These are phyloP conservation scores for Chiroxiphia lanceolata DNA, from an alignment of 2,797 vertebrate species.

Conservation along the genomic window DNA sequence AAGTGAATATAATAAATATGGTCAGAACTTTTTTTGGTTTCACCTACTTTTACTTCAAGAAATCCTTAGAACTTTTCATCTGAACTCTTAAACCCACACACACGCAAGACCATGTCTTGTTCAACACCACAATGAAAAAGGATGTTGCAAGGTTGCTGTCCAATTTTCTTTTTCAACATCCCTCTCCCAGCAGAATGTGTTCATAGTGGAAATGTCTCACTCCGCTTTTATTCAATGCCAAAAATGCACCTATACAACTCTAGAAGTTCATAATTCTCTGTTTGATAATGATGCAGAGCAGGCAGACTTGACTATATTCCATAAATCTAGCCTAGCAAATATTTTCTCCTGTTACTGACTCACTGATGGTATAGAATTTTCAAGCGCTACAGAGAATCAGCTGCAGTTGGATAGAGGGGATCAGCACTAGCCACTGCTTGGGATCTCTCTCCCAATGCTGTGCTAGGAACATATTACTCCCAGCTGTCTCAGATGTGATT, in stretches of 20 bases:
- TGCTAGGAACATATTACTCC: background rate
- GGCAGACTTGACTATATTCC: background rate
- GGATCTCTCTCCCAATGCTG: background rate
- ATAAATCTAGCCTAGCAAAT: background rate
- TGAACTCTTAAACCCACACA: background rate
- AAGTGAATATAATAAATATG: constrained; percentile 25
- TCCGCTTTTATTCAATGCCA: background rate
- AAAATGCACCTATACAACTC: background rate
- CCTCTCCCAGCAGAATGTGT: background rate
- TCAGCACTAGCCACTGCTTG: background rate
- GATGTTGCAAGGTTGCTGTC: background rate
- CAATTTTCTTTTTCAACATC: background rate
- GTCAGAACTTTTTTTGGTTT: constrained; percentile 13
- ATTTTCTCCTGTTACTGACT: background rate
- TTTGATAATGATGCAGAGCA: background rate
- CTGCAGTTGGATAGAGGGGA: background rate
- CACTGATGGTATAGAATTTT: background rate
- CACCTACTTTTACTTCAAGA: constrained; percentile 10
- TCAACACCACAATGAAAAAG: background rate
- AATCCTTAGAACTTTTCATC: background rate
- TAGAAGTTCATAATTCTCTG: background rate
- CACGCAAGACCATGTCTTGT: background rate
- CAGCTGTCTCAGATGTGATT: background rate
- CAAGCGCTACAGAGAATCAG: background rate
- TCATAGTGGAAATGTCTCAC: background rate